Evolutionary conservation across 1,140 invertebrate genomes (phyloP), one percentile per base, ranked within the genome.

Genomic region (Atta cephalotes): DNA sequence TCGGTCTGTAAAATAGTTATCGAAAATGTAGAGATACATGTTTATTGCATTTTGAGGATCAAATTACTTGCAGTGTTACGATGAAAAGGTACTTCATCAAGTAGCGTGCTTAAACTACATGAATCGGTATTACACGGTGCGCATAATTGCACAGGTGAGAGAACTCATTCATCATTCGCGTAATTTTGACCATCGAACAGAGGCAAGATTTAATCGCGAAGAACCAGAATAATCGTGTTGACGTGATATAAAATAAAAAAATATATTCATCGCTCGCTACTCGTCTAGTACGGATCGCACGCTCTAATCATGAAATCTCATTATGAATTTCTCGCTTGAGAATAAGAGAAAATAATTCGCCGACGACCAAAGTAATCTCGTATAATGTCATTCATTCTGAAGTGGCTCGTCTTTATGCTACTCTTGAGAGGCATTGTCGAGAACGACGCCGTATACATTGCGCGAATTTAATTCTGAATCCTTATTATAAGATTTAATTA

Each of bases 401-500:
- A 60, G 80, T 76, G 49, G 68, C 68, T 62, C 80, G 79, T 84
- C 80, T 84, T 76, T 82, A 71, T 82, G 65, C 65, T 18, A 81
- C 80, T 72, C 79, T 74, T 60, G 68, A 82, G 68, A 72, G 80
- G 14, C 68, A 82, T 82, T 18, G 80, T 16, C 56, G 53, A 45
- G 68, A 72, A 60, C 39, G 31, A 18, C 25, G 56, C 39, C 68
- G 9, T 45, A 56, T 82, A 82, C 39, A 39, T 82, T 51, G 56
- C 53, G 68, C 68, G 25, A 84, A 76, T 84, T 84, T 76, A 74
- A 84, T 84, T 84, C 56, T 25, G 70, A 18, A 76, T 45, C 80
- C 70, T 76, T 84, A 84, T 84, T 72, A 39, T 72, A 72, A 39
- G 25, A 84, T 60, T 84, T 84, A 84, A 84, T 84, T 84, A 76